Evolutionary conservation across 2,113 vertebrate species (phyloP).

Genomic region (Pungitius pungitius): DNA sequence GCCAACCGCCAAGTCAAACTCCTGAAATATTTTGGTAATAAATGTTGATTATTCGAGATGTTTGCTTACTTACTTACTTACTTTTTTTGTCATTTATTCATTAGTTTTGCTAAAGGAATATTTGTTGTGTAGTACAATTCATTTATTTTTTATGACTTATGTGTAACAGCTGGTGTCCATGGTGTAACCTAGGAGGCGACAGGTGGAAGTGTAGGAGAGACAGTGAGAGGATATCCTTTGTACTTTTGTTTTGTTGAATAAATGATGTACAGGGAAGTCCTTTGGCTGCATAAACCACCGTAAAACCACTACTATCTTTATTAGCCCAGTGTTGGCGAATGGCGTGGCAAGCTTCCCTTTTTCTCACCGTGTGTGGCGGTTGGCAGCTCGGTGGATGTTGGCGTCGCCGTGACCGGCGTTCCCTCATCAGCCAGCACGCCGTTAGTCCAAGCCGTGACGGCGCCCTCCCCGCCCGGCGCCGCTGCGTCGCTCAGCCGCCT

Average conservation of each 20-base stretch:
- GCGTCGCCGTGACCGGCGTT: conserved; percentile 78
- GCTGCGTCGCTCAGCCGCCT: conserved; percentile 69
- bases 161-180: too few species aligned
- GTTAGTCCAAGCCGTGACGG: conserved; percentile 59
- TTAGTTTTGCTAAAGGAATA: background rate
- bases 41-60: too few species aligned
- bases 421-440: conserved; percentile 85
- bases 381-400: conserved; percentile 82
- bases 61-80: background rate
- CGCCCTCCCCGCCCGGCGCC: conserved; percentile 74
- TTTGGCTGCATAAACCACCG: background rate
- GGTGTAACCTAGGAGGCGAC: too few species aligned
- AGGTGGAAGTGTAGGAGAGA: too few species aligned
- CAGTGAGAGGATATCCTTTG: too few species aligned
- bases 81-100: too few species aligned
- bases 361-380: conserved; percentile 83
- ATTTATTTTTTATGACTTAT: background rate
- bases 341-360: background rate
- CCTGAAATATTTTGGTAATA: too few species aligned
- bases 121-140: background rate
- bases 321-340: background rate
- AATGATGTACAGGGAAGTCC: too few species aligned
- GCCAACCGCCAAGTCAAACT: too few species aligned
- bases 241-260: too few species aligned
- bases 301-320: background rate